Conservation (phyloP, 2,797 vertebrate genomes). For the Chanos chanos region DNA sequence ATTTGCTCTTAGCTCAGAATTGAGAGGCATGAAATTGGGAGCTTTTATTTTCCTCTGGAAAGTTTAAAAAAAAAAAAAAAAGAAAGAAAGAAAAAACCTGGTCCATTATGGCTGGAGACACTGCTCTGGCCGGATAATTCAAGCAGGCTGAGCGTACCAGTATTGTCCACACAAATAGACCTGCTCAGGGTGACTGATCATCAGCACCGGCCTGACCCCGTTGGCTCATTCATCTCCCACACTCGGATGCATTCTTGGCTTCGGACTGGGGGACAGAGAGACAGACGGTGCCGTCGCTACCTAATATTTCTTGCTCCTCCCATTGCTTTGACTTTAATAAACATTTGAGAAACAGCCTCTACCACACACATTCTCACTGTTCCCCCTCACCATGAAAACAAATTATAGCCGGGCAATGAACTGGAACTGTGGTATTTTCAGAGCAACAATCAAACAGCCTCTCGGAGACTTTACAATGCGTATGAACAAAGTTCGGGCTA, state of each 20-base stretch:
- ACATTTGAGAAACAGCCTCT: constrained; percentile 20
- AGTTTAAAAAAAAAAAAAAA: too few species aligned
- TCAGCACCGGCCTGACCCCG: constrained; percentile 28
- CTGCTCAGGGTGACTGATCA: constrained; percentile 27
- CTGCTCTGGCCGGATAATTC: neutral
- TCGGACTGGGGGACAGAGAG: constrained; percentile 3
- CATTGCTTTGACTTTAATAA: constrained; percentile 11
- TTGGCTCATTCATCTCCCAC: constrained; percentile 28
- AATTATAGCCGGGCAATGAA: constrained; percentile 17
- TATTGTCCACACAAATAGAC: constrained; percentile 19
- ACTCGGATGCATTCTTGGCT: constrained; percentile 10
- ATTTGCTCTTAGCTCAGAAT: neutral
- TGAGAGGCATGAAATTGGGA: too few species aligned
- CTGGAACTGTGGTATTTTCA: constrained; percentile 21
- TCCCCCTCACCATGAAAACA: constrained; percentile 16
- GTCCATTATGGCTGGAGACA: neutral
- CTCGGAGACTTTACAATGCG: too few species aligned
- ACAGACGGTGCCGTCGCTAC: neutral
- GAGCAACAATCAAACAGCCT: neutral
- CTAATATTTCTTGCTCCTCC: constrained; percentile 2
- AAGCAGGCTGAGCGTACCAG: neutral
- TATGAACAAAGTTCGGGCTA: too few species aligned
- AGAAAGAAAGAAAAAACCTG: too few species aligned
- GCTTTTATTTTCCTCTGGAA: too few species aligned
- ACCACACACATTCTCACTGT: neutral